Base-by-base conservation (phyloP, 2,113 vertebrate genomes). In the Barbus barbus region DNA sequence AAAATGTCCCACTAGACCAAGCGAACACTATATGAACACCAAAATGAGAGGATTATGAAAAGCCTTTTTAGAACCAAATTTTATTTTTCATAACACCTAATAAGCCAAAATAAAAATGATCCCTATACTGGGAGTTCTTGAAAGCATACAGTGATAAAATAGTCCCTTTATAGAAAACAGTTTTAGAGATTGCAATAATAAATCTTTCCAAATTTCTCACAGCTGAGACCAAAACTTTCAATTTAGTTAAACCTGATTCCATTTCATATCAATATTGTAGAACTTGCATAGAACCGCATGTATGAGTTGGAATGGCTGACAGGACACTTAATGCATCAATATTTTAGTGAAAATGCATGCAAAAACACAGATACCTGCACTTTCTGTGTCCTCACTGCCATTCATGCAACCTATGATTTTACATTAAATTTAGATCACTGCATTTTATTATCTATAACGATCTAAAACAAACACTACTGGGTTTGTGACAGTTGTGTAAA, bases 341-440 rank as follows among this genome's bases (percentile, higher is more conserved):
- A 33, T 58, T 60, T 78, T 63, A 63, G 22, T 16, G 11, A 24
- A n/a, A 78, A 60, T 41, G 13, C 38, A 79, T 44, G 33, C 77
- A 63, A 79, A 2, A 31, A 65, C 28, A n/a, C 60, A n/a, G n/a
- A n/a, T n/a, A 80, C 60, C 78, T 80, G 41, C 77, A 18, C 60
- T 67, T 80, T 22, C 24, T 22, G 9, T 46, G 16, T 80, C 9
- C 12, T 76, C 18, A 56, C 18, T 76, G 74, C 26, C 56, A 60
- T 9, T 63, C 56, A 44, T 26, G 22, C 33, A 16, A 44, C 53
- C 53, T 46, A 61, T 44, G 4, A 63, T 44, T 44, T 53, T 22
- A 22, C 13, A 22, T n/a, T n/a, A n/a, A n/a, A n/a, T n/a, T n/a
- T n/a, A n/a, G n/a, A n/a, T n/a, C n/a, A 63, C 13, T 44, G n/a